phyloP scores from a whole-genome alignment of 2,113 vertebrate genomes.

The Phaetusa simplex region DNA sequence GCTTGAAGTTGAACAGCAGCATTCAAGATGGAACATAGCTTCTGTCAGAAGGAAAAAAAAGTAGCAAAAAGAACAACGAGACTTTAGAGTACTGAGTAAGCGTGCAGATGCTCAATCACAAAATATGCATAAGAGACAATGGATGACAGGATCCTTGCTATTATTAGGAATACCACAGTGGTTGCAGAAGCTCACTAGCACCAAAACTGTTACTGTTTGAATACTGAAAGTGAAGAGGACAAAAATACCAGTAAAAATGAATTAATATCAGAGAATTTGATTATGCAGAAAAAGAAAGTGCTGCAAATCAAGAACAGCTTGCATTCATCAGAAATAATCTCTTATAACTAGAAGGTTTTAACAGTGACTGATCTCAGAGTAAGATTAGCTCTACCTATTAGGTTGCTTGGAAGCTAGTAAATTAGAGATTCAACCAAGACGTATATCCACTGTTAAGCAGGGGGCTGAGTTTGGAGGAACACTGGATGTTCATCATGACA shows the following conservation, averaged over 20 bases:
- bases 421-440: neutral
- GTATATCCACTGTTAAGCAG: neutral
- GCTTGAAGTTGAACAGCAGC: constrained; percentile 28
- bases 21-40: constrained; percentile 31
- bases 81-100: neutral
- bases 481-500: neutral
- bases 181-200: constrained; percentile 4
- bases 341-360: neutral
- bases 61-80: neutral
- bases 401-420: neutral
- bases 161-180: neutral
- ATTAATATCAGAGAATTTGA: neutral
- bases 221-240: neutral
- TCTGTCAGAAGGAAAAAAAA: constrained; percentile 30
- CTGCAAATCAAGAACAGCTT: constrained; percentile 26
- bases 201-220: neutral
- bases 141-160: constrained; percentile 1
- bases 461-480: neutral
- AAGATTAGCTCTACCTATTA: neutral
- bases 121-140: neutral
- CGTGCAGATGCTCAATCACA: neutral
- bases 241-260: neutral
- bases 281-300: neutral
- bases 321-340: neutral
- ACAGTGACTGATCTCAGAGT: neutral